Base-by-base conservation (phyloP, 1,140 invertebrate species). In the Papilio xuthus region DNA sequence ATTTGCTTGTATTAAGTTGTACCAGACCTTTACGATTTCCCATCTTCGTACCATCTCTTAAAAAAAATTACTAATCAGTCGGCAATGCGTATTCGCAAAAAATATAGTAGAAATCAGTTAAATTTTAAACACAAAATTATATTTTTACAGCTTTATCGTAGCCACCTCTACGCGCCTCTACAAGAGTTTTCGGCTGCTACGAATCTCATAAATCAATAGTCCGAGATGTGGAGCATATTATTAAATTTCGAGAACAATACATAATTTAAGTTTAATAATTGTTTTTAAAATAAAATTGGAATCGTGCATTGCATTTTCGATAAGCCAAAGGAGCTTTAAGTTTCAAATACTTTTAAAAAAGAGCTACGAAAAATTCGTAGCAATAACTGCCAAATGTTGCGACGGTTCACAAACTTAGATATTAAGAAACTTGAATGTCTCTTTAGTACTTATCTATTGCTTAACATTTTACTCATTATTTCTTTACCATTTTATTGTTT, bases 321-420 rank as follows among this genome's bases (percentile, higher is more conserved):
- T 26, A 23, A 2, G 7, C 26, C 0, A 60, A 60, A 28, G 26
- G 0, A 3, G 9, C 23, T n/a, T 70, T 20, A 20, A 26, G 20
- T 72, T 44, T 41, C 7, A 13, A 71, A 41, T 71, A 42, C 15
- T 23, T 71, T 44, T 42, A 44, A 71, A 70, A 71, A 47, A 72
- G 32, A 37, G 18, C 70, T 44, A 47, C 42, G 70, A 26, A 2
- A 42, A 44, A 47, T 72, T 72, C 12, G 37, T 26, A 47, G 37
- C 41, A 44, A 72, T 13, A 72, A 42, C 9, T 72, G 70, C 70
- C 70, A 71, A 71, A 41, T 71, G 70, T 42, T 41, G 70, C 70
- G 18, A n/a, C 20, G 13, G n/a, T 37, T 42, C n/a, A 20, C 7
- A 72, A 72, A 72, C 70, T 72, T 72, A 13, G 42, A 72, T 72